A percentile compares a stretch with the other conserved stretches of the same genome.
phyloP scores from a whole-genome alignment of 1,140 invertebrate species.

The Aplysia californica region DNA sequence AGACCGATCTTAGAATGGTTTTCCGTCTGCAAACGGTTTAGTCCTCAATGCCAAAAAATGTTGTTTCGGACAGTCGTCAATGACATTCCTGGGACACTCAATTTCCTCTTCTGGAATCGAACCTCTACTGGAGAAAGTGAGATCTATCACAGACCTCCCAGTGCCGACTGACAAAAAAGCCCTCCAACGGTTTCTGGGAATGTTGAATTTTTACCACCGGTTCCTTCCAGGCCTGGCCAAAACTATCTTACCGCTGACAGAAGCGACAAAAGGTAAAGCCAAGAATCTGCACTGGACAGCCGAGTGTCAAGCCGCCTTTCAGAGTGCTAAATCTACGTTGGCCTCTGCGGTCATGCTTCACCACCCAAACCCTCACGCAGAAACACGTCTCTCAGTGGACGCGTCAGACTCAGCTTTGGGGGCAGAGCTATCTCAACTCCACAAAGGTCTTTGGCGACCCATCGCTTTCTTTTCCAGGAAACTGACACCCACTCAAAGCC shows the following conservation, averaged over 20 bases:
- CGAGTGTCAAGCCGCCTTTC: constrained; percentile 1
- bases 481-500: too few species aligned
- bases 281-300: background rate
- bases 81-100: too few species aligned
- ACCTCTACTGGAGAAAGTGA: too few species aligned
- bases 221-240: background rate
- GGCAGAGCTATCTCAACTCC: too few species aligned
- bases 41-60: too few species aligned
- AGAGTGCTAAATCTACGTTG: background rate
- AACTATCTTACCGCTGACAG: background rate
- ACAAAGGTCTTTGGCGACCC: too few species aligned
- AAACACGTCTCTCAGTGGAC: constrained; percentile 2
- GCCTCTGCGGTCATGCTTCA: constrained; percentile 9
- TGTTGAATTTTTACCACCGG: constrained; percentile 10
- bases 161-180: too few species aligned
- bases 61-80: too few species aligned
- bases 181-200: background rate
- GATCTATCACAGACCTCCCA: too few species aligned
- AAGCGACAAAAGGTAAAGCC: background rate
- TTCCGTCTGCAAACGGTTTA: too few species aligned
- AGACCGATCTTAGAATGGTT: too few species aligned
- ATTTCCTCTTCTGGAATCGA: background rate
- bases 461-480: too few species aligned
- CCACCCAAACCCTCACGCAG: constrained; percentile 12
- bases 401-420: constrained; percentile 1